Base-by-base conservation (phyloP, 2,888 invertebrate genomes). In the Dasysyrphus albostriatus region DNA sequence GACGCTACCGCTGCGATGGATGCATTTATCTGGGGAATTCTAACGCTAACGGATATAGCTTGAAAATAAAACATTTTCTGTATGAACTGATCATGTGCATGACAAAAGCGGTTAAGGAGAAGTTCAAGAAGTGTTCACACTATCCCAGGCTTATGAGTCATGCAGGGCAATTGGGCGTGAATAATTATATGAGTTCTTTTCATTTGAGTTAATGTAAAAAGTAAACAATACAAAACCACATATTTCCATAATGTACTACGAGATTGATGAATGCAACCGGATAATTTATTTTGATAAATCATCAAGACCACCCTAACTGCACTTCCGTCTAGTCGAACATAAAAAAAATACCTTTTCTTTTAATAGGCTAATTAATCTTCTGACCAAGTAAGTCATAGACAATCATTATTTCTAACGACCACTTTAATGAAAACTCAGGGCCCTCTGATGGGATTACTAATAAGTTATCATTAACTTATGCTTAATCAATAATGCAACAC, bases 401-500 rank as follows among this genome's bases (percentile, higher is more conserved):
- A 67, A 61, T 76, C 73, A 85, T 85, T 74, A 77, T 58, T 73
- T 69, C 69, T 56, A 81, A 81, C 77, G 73, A 73, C 74, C 81
- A 63, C 34, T 49, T 65, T 39, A 54, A 84, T 19, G 34, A 56
- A 34, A 83, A 69, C 69, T 63, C 49, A 54, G 42, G 24, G 61
- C 61, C 69, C 51, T 47, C 51, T 58, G 39, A 24, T 44, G 72
- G 39, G 54, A 59, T 73, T 54, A 76, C 84, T 81, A 84, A 81
- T 84, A 85, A 81, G 77, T 69, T 69, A 63, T 63, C 81, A 85
- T 77, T 85, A 81, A 81, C 73, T 85, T 74, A 77, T 63, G 73
- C 61, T 56, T 77, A 81, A 81, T 74, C 85, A 81, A 85, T 84
- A 81, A 67, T 37, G 58, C 70, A 74, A 39, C 83, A 63, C 51